Conservation (phyloP, 2,888 invertebrate species). For the Nomada flava region DNA sequence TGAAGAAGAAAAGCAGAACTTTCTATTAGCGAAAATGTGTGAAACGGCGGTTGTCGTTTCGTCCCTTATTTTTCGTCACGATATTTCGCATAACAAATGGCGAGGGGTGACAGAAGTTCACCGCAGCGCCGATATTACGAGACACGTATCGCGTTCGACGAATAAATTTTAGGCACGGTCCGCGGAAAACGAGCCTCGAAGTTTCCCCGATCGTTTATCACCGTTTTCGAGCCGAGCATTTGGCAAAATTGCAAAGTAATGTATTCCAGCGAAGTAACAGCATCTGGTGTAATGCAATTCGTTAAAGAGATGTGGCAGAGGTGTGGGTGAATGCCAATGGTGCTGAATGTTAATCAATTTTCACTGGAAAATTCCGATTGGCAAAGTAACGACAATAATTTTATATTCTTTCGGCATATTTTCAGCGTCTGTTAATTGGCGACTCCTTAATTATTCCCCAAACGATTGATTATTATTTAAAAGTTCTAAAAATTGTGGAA, state of each 20-base stretch:
- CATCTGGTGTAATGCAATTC: slow-evolving; percentile 59
- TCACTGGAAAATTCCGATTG: slow-evolving; percentile 22
- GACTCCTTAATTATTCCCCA: neutral
- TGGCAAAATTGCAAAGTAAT: slow-evolving; percentile 52
- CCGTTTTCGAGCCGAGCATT: slow-evolving; percentile 21
- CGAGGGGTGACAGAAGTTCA: slow-evolving; percentile 1
- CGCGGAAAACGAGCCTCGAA: slow-evolving; percentile 23
- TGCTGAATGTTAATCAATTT: slow-evolving; percentile 50
- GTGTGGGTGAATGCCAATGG: neutral
- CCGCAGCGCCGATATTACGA: slow-evolving; percentile 8
- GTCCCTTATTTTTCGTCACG: neutral
- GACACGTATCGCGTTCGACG: neutral
- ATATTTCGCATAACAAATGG: slow-evolving; percentile 7
- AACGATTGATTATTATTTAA: too few species aligned
- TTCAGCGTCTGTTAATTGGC: neutral
- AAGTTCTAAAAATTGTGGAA: too few species aligned
- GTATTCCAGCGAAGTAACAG: slow-evolving; percentile 45
- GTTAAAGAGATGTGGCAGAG: slow-evolving; percentile 17
- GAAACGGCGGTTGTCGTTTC: neutral
- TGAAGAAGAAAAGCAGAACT: too few species aligned
- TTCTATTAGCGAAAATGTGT: neutral
- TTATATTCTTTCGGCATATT: slow-evolving; percentile 6
- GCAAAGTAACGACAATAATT: slow-evolving; percentile 17
- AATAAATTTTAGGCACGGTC: slow-evolving; percentile 34
- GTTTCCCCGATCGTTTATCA: slow-evolving; percentile 40